phyloP scores from a whole-genome alignment of 1,140 invertebrate genomes.

The Calycopis cecrops region DNA sequence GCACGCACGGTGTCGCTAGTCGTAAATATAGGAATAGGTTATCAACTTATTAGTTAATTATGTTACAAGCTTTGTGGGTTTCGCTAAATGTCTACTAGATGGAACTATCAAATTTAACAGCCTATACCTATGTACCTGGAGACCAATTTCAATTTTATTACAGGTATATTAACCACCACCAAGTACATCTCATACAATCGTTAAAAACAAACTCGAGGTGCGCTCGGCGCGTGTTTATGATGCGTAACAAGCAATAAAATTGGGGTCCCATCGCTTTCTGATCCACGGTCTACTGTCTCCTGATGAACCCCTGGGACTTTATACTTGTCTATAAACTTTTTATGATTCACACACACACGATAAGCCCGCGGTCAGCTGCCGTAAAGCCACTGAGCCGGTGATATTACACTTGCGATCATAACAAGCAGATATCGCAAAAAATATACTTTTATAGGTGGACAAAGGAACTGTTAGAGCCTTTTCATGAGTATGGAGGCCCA shows the following conservation, averaged over 20 bases:
- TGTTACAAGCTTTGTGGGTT: too few relatives aligned
- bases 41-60: too few relatives aligned
- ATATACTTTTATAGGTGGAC: too few relatives aligned
- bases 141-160: slow-evolving; percentile 8
- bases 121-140: slow-evolving; percentile 21
- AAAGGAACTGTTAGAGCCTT: too few relatives aligned
- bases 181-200: slow-evolving; percentile 14
- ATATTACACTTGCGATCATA: neutral
- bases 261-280: slow-evolving; percentile 58
- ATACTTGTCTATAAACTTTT: slow-evolving; percentile 66
- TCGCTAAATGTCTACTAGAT: too few relatives aligned
- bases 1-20: too few relatives aligned
- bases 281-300: slow-evolving; percentile 48
- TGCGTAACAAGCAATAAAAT: slow-evolving; percentile 67
- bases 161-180: neutral
- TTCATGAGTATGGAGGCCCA: too few relatives aligned
- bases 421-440: too few relatives aligned
- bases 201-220: slow-evolving; percentile 50
- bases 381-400: slow-evolving; percentile 51
- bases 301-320: slow-evolving; percentile 60
- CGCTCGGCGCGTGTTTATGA: slow-evolving; percentile 56
- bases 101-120: too few relatives aligned
- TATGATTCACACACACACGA: slow-evolving; percentile 42
- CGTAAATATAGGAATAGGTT: too few relatives aligned
- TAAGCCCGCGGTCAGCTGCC: slow-evolving; percentile 37